These are phyloP conservation scores for Tillus elongatus DNA, from an alignment of 2,888 invertebrate species.

Conservation along the genomic window DNA sequence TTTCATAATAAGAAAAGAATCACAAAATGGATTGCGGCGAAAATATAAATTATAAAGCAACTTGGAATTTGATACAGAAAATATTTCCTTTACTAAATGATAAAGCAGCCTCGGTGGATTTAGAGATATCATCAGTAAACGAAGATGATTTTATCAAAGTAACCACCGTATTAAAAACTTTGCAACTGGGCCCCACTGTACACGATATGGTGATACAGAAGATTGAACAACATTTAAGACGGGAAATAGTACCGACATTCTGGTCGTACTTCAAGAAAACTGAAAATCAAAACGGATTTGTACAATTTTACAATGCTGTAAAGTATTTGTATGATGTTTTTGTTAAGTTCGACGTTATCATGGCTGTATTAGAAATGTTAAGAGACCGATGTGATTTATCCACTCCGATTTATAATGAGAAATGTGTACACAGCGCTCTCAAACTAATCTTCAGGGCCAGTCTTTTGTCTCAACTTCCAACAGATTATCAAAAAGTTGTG, in stretches of 20 bases:
- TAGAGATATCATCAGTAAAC: constrained; percentile 18
- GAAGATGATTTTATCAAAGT: constrained; percentile 37
- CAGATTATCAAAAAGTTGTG: constrained; percentile 59
- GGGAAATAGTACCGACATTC: constrained; percentile 53
- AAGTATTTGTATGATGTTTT: constrained; percentile 53
- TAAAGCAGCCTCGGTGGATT: constrained; percentile 18
- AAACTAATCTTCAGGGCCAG: constrained; percentile 57
- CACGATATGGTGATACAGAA: constrained; percentile 41
- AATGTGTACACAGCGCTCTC: constrained; percentile 49
- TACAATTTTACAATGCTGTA: constrained; percentile 58
- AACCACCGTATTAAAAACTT: constrained; percentile 31
- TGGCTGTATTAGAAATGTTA: constrained; percentile 49
- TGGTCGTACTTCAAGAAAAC: constrained; percentile 54
- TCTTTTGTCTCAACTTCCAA: constrained; percentile 60
- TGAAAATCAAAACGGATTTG: constrained; percentile 51
- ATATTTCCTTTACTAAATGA: constrained; percentile 34
- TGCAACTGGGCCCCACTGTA: constrained; percentile 33
- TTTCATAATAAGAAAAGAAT: too few species aligned
- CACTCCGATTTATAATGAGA: constrained; percentile 46
- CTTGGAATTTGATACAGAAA: too few species aligned
- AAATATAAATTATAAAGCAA: too few species aligned
- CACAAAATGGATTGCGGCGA: too few species aligned
- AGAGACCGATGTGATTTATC: constrained; percentile 30
- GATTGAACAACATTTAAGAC: constrained; percentile 53
- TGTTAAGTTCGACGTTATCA: constrained; percentile 46